A percentile compares a stretch with the other conserved stretches of the same genome.
Conservation (phyloP, 2,113 vertebrate genomes). For the Hydropotes inermis region DNA sequence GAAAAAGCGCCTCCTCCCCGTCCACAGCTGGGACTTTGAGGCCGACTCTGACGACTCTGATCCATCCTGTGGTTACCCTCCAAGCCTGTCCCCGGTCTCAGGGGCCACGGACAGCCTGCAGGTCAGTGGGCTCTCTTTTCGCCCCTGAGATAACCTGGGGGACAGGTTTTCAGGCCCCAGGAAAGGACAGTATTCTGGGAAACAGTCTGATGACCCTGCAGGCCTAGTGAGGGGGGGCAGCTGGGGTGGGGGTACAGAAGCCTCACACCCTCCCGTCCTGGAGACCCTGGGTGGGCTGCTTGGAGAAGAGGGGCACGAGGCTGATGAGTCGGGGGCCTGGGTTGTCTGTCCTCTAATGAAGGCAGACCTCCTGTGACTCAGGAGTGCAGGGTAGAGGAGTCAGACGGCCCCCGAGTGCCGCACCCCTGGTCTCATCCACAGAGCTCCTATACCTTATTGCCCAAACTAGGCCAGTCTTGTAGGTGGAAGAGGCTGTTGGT, state of each 20-base stretch:
- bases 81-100: conserved; percentile 72
- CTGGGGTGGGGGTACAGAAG: neutral
- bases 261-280: neutral
- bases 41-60: conserved; percentile 81
- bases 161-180: neutral
- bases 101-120: conserved; percentile 65
- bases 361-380: rapidly evolving
- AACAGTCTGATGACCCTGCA: rapidly evolving
- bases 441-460: neutral
- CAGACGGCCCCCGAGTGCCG: rapidly evolving
- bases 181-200: too few relatives aligned
- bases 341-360: neutral
- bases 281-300: neutral
- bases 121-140: conserved; percentile 67
- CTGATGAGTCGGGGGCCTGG: rapidly evolving
- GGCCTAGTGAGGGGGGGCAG: too few relatives aligned
- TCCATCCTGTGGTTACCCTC: conserved; percentile 73
- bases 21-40: conserved; percentile 88
- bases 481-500: rapidly evolving
- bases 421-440: rapidly evolving
- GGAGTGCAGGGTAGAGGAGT: neutral
- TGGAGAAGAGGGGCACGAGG: rapidly evolving
- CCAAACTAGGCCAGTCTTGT: rapidly evolving
- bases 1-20: conserved; percentile 89
- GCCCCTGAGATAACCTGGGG: neutral